Conservation (phyloP, 2,113 vertebrate genomes). For the Syngnathus floridae region DNA sequence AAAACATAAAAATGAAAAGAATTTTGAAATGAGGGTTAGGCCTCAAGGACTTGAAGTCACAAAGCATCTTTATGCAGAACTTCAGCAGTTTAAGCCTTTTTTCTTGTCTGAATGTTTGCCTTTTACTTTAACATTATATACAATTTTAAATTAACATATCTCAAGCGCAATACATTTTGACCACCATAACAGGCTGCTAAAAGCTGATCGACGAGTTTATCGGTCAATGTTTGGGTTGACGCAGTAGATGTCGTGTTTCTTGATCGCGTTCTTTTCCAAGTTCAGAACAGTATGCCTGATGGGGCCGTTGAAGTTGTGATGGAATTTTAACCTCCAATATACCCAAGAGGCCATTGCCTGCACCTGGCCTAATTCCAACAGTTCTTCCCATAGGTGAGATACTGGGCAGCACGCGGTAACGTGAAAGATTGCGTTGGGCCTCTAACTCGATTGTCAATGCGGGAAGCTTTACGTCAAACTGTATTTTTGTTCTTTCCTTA, state of each 20-base stretch:
- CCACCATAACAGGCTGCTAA: not conserved
- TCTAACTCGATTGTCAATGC: not conserved
- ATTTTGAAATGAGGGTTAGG: conserved; percentile 38
- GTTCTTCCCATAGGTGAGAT: conserved; percentile 3
- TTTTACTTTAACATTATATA: not conserved
- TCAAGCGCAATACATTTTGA: not conserved
- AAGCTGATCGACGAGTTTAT: conserved; percentile 4
- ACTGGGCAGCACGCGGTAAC: conserved; percentile 16
- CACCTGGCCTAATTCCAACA: not conserved
- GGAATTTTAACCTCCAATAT: conserved; percentile 69
- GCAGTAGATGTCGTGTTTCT: conserved; percentile 70
- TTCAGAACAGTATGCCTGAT: conserved; percentile 58
- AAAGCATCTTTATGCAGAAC: conserved; percentile 21
- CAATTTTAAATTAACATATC: not conserved
- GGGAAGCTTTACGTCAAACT: conserved; percentile 22
- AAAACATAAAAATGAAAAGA: not conserved
- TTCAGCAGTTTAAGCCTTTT: conserved; percentile 18
- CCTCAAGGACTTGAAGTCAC: conserved; percentile 46
- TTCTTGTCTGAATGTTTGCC: not conserved
- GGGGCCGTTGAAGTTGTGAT: conserved; percentile 56
- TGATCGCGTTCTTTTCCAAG: conserved; percentile 67
- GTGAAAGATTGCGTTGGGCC: conserved; percentile 1
- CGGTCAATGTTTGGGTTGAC: conserved; percentile 71
- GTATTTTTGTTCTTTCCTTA: conserved; percentile 20
- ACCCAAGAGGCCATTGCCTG: conserved; percentile 47